Base-by-base conservation (phyloP, 1,140 invertebrate species). In the Dysdera silvatica region DNA sequence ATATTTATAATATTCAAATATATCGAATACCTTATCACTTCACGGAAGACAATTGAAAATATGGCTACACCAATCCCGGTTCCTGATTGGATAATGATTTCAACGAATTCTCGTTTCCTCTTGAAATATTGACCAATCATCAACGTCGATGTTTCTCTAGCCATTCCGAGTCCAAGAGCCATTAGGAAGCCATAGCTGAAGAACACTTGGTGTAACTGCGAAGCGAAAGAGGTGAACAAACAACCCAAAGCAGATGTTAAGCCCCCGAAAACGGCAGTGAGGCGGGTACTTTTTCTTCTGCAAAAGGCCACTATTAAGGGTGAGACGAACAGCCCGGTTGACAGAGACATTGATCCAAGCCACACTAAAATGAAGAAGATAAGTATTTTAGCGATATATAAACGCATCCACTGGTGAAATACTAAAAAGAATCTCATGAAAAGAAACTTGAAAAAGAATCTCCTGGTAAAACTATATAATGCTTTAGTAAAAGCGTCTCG, bases 111-210 rank as follows among this genome's bases (percentile, higher is more conserved):
- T 57, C 90, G 77, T 69, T 83, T 81, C 62, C 87, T 74, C 72
- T 91, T 90, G 80, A 93, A 93, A 76, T 92, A 94, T 71, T 92
- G 88, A 4, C 89, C 89, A 49, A 93, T 86, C 87, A 93, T 92
- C 65, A 94, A 75, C 14, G 87, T 89, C 7, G 89, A 88, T 68
- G 89, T 89, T 75, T 91, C 85, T 71, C 86, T 76, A 14, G 87
- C 86, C 76, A 91, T 80, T 47, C 89, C 87, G 20, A 89, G 87
- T 51, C 91, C 91, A 43, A 91, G 81, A 18, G 89, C 89, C 77
- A 83, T 62, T 10, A 77, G 47, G 16, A 66, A 43, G 8, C 65
- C 64, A 28, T 66, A 68, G 43, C 64, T 66, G 6, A 66, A 29
- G 18, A 62, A 67, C 10, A 62, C 64, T 61, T 79, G 78, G 61